These are phyloP conservation scores for Tribolium freemani DNA, from an alignment of 2,888 invertebrate genomes.

Conservation along the genomic window DNA sequence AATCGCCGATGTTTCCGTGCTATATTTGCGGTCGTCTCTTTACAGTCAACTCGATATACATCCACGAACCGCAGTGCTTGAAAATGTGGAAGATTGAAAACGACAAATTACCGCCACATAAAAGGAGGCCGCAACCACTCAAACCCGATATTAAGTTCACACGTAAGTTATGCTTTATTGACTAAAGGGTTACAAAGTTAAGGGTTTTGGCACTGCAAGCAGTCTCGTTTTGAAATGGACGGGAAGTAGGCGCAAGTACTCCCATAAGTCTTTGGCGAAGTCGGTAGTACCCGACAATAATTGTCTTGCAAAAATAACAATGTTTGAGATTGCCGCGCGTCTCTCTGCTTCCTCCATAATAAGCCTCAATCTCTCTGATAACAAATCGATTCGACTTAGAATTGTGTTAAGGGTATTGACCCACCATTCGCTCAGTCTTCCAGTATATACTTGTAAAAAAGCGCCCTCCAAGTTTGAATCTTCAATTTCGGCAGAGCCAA, in stretches of 20 bases:
- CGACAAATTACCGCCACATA: conserved; percentile 71
- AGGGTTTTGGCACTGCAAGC: background rate
- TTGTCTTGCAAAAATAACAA: background rate
- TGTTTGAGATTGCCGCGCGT: background rate
- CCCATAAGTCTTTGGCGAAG: background rate
- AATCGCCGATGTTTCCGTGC: conserved; percentile 68
- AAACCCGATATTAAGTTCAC: conserved; percentile 71
- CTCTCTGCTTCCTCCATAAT: background rate
- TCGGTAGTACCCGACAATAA: background rate
- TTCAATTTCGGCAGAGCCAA: background rate
- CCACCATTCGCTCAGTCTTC: background rate
- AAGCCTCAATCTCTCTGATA: background rate
- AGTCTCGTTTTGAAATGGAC: background rate
- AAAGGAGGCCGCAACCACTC: conserved; percentile 71
- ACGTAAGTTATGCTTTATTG: conserved; percentile 64
- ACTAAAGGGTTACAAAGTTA: background rate
- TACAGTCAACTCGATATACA: conserved; percentile 73
- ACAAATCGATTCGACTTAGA: background rate
- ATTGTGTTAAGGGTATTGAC: background rate
- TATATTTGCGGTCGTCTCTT: conserved; percentile 78
- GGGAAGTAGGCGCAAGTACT: background rate
- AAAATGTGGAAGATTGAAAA: conserved; percentile 77
- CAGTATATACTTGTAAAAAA: background rate
- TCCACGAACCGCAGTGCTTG: conserved; percentile 78
- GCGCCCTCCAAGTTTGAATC: background rate